These are phyloP conservation scores for Chlamydotis undulata DNA, from an alignment of 2,113 vertebrate species.

Conservation along the genomic window DNA sequence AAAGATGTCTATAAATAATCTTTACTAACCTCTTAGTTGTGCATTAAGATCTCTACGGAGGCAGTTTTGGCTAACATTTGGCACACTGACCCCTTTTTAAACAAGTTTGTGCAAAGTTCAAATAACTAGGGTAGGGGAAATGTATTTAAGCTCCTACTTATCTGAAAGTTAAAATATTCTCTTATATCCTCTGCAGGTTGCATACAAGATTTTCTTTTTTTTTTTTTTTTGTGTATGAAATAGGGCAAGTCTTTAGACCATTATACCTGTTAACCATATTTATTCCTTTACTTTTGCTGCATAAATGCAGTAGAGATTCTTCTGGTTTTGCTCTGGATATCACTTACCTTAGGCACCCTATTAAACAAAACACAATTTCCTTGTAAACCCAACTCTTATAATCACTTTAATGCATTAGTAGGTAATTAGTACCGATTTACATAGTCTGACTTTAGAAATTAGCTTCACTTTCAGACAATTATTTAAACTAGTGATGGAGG, in stretches of 20 bases:
- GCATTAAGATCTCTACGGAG: background rate
- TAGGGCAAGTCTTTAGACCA: background rate
- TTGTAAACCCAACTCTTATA: constrained; percentile 13
- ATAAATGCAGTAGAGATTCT: background rate
- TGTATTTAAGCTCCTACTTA: background rate
- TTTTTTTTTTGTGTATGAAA: background rate
- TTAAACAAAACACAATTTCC: background rate
- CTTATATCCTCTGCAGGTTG: background rate
- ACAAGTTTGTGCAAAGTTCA: background rate
- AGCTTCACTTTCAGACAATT: background rate
- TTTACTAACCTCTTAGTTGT: too few relatives aligned
- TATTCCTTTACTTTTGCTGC: background rate
- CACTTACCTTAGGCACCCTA: background rate
- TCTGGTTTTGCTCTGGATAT: background rate
- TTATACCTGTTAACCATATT: background rate
- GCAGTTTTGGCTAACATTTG: background rate
- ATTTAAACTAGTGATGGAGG: background rate
- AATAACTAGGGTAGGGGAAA: background rate
- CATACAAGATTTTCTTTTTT: background rate
- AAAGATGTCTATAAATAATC: background rate
- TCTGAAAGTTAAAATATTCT: background rate
- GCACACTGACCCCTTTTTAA: background rate
- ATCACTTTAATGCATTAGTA: constrained; percentile 22
- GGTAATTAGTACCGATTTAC: constrained; percentile 11
- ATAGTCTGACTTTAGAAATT: background rate